Evolutionary conservation across 2,888 invertebrate genomes (phyloP).

Genomic region (Cosmia pyralina): DNA sequence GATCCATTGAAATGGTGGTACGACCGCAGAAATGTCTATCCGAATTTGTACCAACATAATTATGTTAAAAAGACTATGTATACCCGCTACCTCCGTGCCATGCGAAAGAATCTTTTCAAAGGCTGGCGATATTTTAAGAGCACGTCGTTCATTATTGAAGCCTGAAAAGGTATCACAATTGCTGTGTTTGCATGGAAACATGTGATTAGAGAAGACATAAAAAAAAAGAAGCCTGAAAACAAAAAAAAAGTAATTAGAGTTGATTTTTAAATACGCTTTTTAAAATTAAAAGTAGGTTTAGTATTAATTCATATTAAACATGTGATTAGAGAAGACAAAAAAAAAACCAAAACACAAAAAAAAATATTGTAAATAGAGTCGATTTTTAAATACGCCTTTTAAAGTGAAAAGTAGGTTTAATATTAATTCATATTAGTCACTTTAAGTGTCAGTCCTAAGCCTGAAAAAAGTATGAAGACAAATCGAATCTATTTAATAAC

Average conservation of each 20-base stretch:
- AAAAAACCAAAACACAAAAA: not conserved
- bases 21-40: too few relatives aligned
- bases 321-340: too few relatives aligned
- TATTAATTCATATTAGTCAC: conserved; percentile 17
- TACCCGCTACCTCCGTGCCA: conserved; percentile 31
- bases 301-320: too few relatives aligned
- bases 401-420: conserved; percentile 22
- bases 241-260: not conserved
- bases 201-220: not conserved
- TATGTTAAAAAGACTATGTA: conserved; percentile 27
- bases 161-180: conserved; percentile 32
- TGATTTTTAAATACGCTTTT: too few relatives aligned
- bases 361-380: conserved; percentile 7
- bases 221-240: conserved; percentile 3
- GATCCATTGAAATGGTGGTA: too few relatives aligned
- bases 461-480: conserved; percentile 13
- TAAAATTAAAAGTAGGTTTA: too few relatives aligned
- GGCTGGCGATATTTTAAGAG: conserved; percentile 31
- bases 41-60: not conserved
- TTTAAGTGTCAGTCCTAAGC: conserved; percentile 6
- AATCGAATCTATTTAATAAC: not conserved
- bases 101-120: conserved; percentile 23
- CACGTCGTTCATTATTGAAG: conserved; percentile 17
- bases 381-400: conserved; percentile 24
- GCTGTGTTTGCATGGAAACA: conserved; percentile 20